These are phyloP conservation scores for Pammene fasciana DNA, from an alignment of 2,888 invertebrate genomes.

Conservation along the genomic window DNA sequence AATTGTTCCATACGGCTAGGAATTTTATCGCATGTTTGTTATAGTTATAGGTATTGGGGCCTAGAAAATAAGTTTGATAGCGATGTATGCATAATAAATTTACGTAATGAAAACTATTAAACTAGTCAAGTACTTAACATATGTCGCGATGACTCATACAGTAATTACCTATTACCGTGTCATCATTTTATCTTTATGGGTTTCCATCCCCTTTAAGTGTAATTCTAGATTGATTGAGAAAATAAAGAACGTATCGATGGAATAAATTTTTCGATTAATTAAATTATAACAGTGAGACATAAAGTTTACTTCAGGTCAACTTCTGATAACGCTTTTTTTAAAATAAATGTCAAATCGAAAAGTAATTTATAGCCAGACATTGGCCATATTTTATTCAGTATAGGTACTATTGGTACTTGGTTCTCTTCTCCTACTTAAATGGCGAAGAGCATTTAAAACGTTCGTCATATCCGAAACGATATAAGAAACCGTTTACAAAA, in stretches of 20 bases:
- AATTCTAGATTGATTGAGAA: not conserved
- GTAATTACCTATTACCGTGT: not conserved
- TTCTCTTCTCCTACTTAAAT: no score
- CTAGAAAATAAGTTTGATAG: slow-evolving; percentile 12
- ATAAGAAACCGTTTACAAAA: no score
- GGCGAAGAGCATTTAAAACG: no score
- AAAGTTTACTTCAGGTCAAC: no score
- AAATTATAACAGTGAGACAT: no score
- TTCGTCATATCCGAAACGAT: no score
- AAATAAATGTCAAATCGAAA: no score
- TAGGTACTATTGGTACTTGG: no score
- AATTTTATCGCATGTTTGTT: slow-evolving; percentile 30
- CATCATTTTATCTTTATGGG: not conserved
- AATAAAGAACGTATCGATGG: not conserved
- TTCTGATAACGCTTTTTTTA: no score
- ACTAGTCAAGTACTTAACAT: not conserved
- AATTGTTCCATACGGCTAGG: slow-evolving; percentile 15
- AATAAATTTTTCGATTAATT: not conserved
- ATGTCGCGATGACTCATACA: slow-evolving; percentile 10
- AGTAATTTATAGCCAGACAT: no score
- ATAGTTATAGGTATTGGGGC: not conserved
- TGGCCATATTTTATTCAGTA: no score
- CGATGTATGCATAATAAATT: not conserved
- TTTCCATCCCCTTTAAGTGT: not conserved
- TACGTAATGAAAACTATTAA: slow-evolving; percentile 16